phyloP scores from a whole-genome alignment of 1,140 invertebrate genomes.

The Nilaparvata lugens region DNA sequence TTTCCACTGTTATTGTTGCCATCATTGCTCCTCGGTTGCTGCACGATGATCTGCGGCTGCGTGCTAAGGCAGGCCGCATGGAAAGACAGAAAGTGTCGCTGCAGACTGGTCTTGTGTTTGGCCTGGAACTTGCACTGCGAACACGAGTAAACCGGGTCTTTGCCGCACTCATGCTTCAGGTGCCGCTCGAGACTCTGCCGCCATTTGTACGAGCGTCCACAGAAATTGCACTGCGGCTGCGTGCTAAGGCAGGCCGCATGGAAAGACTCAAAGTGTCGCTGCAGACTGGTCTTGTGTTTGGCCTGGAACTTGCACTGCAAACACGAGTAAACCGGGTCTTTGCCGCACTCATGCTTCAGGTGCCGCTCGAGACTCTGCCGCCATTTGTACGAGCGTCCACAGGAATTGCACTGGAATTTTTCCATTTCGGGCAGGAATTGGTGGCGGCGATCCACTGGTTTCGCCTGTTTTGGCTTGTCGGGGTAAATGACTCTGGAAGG shows the following conservation, averaged over 20 bases:
- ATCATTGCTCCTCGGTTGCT: too few relatives aligned
- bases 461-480: too few relatives aligned
- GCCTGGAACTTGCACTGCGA: conserved; percentile 35
- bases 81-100: conserved; percentile 10
- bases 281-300: conserved; percentile 15
- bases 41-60: neutral
- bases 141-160: conserved; percentile 37
- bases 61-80: conserved; percentile 8
- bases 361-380: conserved; percentile 38
- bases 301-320: conserved; percentile 35
- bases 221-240: conserved; percentile 17
- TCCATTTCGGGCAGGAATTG: neutral
- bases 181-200: conserved; percentile 38
- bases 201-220: conserved; percentile 31
- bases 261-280: conserved; percentile 10
- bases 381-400: conserved; percentile 31
- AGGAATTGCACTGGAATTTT: conserved; percentile 18
- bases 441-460: neutral
- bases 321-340: conserved; percentile 37
- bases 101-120: conserved; percentile 15
- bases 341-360: conserved; percentile 41
- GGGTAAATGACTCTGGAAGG: too few relatives aligned
- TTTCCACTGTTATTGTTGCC: too few relatives aligned
- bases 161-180: conserved; percentile 41
- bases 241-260: conserved; percentile 8